Evolutionary conservation across 2,888 invertebrate species (phyloP), one percentile per base, ranked within the genome.

Genomic region (Megalurothrips usitatus): DNA sequence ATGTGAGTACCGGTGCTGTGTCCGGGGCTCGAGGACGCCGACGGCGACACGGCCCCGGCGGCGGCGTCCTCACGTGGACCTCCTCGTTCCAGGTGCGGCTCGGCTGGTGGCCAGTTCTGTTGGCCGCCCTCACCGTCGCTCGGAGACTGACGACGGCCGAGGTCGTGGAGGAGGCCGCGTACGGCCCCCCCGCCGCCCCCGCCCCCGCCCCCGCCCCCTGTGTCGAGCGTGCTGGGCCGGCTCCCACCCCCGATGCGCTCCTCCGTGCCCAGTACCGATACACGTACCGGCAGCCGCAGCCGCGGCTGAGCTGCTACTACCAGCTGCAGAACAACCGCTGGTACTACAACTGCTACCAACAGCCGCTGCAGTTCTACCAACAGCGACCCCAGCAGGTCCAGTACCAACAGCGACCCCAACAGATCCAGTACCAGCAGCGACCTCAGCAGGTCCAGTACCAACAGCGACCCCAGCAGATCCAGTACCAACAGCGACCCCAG

Each of bases 141-240:
- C 19, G 14, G 14, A 14, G 19, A 17, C 58, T n/a, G 19, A n/a
- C 14, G 52, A 52, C 58, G 19, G 17, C 19, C n/a, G 58, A 17
- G 2, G 2, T 43, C 34, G 34, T 43, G 34, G 6, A 2, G 34
- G 34, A 43, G 3, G 34, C 34, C 34, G 34, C 2, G 34, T 43
- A 43, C 34, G 14, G n/a, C 17, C 58, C 17, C 17, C 58, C 19
- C 0, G 11, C 58, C 58, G 19, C 14, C 19, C 58, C 0, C 58
- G 58, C 17, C 58, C 52, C 14, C 52, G 1, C 12, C 52, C 9
- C 52, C 52, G 52, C 8, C 52, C 17, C 52, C 52, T 12, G 10
- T 49, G 49, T 14, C 49, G 83, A 82, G 82, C 81, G 81, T 82
- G 82, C 82, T 81, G 81, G 82, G 82, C 84, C 82, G 63, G 80